Base-by-base conservation (phyloP, 2,113 vertebrate genomes). In the Eclectus roratus region DNA sequence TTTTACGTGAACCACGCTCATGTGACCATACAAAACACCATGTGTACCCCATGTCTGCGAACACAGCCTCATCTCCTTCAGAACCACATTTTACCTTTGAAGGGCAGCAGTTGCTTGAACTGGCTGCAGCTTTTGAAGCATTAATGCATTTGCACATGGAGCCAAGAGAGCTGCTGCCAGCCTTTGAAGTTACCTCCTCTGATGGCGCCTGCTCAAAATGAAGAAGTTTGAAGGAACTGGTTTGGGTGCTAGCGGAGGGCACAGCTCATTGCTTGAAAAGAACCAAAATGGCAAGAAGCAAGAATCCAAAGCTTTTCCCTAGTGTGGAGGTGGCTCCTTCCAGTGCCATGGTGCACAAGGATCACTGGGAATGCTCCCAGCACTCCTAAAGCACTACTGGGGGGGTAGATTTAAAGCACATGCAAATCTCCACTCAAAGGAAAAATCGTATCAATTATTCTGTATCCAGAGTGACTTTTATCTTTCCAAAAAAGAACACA, bases 401-500 rank as follows among this genome's bases (percentile, higher is more conserved):
- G 92, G 60, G 56, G 47, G 55, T 0, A 64, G 35, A 88, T 31
- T 44, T 84, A 71, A 60, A 92, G 47, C 71, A 84, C n/a, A 43
- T 49, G 49, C 41, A 88, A 81, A 81, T 90, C 73, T 73, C 77
- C 55, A 78, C 60, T 85, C 53, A 55, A 53, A 91, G 69, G 58
- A 83, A 90, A 58, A 88, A 73, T 37, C 64, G 39, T 25, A 19
- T 28, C 19, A 66, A 91, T 71, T 74, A 64, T 44, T 93, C 74
- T 80, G 46, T 58, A 78, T 41, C 71, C 71, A 93, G 85, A 94
- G 46, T 88, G 93, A 85, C 39, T 80, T 94, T 24, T 79, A n/a
- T 46, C 35, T 39, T 76, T n/a, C 56, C 18, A 64, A 47, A 92
- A 61, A 65, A 74, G 39, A 87, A 85, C 14, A 53, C 56, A 47